Percentiles rank a stretch among this genome's conserved stretches.
Evolutionary conservation across 1,140 invertebrate genomes (phyloP).

Genomic region (Drosophila bocqueti): DNA sequence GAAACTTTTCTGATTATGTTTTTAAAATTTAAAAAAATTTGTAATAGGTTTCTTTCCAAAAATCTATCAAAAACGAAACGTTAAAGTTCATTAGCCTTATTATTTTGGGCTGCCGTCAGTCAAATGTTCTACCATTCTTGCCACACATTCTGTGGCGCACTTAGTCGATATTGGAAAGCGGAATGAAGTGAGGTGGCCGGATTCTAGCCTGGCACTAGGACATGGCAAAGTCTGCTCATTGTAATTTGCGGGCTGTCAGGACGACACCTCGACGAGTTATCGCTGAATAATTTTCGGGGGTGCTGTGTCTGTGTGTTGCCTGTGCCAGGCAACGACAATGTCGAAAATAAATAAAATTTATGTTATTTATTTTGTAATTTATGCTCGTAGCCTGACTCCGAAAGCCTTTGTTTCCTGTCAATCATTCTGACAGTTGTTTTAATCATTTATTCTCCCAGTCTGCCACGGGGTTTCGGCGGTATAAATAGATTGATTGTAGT

Average conservation of each 20-base stretch:
- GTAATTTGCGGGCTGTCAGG: slow-evolving; percentile 39
- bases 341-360: slow-evolving; percentile 58
- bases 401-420: slow-evolving; percentile 55
- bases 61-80: background rate
- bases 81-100: background rate
- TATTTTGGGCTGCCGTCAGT: slow-evolving; percentile 5
- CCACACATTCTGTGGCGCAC: background rate
- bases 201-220: background rate
- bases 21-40: too few species aligned
- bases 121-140: slow-evolving; percentile 6
- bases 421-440: slow-evolving; percentile 68
- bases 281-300: slow-evolving; percentile 46
- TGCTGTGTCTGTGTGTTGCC: background rate
- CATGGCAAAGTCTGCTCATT: slow-evolving; percentile 5
- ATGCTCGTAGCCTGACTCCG: slow-evolving; percentile 55
- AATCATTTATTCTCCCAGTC: slow-evolving; percentile 59
- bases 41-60: too few species aligned
- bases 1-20: background rate
- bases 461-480: background rate
- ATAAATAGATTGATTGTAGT: slow-evolving; percentile 49
- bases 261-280: slow-evolving; percentile 36
- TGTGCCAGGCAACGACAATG: slow-evolving; percentile 71
- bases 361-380: slow-evolving; percentile 81
- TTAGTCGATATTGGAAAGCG: slow-evolving; percentile 12
- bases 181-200: background rate